Percentiles rank a stretch among this genome's conserved stretches.
Evolutionary conservation across 2,113 vertebrate genomes (phyloP).

Genomic region (Myotis davidii): DNA sequence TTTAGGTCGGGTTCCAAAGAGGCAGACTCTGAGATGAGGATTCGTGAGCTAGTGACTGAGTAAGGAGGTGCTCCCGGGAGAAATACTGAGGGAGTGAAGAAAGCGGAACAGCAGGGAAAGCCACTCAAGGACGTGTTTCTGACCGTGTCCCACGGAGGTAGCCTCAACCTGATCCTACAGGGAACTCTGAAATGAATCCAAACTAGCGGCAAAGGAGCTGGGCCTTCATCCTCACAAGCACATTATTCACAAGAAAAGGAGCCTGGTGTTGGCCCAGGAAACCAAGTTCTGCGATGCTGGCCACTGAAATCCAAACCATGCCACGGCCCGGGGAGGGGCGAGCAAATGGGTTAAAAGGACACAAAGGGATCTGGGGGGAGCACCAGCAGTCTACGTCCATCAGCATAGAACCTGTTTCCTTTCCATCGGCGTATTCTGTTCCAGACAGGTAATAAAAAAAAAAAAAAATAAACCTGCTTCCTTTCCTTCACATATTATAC

Average conservation of each 20-base stretch:
- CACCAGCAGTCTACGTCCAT: not conserved
- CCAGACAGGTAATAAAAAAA: not conserved
- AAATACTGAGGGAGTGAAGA: not conserved
- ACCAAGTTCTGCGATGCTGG: no score
- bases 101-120: not conserved
- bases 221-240: not conserved
- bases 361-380: not conserved
- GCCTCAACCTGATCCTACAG: not conserved
- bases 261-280: not conserved
- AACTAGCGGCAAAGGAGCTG: not conserved
- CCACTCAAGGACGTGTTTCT: not conserved
- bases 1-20: constrained; percentile 46
- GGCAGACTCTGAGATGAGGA: constrained; percentile 43
- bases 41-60: constrained; percentile 50
- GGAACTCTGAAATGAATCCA: not conserved
- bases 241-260: not conserved
- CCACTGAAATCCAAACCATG: not conserved
- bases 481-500: no score
- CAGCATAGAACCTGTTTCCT: not conserved
- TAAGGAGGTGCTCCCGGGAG: constrained; percentile 26
- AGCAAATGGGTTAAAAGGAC: not conserved
- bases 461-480: not conserved
- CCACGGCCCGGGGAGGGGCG: not conserved
- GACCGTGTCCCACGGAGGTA: not conserved
- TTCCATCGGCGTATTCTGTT: not conserved